Evolutionary conservation across 2,797 vertebrate genomes (phyloP), one percentile per base, ranked within the genome.

Genomic region (Scolopax bukidnonensis): DNA sequence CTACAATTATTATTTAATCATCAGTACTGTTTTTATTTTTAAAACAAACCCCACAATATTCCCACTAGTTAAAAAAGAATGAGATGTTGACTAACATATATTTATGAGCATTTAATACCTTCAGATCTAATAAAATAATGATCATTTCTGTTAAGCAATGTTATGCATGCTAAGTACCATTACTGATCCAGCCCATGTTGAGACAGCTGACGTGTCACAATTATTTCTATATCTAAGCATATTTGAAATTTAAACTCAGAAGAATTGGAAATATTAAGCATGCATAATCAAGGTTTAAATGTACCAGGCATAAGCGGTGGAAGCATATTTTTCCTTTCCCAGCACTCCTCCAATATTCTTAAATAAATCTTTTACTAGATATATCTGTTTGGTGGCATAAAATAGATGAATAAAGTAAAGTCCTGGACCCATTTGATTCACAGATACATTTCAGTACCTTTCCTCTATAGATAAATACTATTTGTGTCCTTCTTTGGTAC

Each of bases 241-340:
- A 80, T 89, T 56, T 93, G 63, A 94, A 95, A 95, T 93, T 93
- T 94, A 90, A 96, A 91, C 60, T 92, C 61, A 48, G 73, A 94
- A 89, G 70, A 91, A 93, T 57, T 90, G 53, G 64, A 81, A 87
- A 68, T 75, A 93, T 80, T 94, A 92, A 90, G 45, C 27, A 71
- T 54, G 53, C 48, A 94, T 80, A 95, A 96, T 83, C 50, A 90
- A 94, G 60, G 24, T 96, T 90, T 93, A 95, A 91, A 84, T 70
- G 45, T 61, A 88, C 28, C 45, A 88, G 40, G 18, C 57, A 20
- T 68, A 95, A 87, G 64, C 77, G 28, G 40, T 2, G 0, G n/a
- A 92, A 83, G 36, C 11, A 43, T 48, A 50, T 63, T 85, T 91
- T 84, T 86, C 21, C n/a, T 80, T 41, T 87, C 19, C 45, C 25